Evolutionary conservation across 2,888 invertebrate genomes (phyloP), one percentile per base, ranked within the genome.

Genomic region (Heliconius cydno): DNA sequence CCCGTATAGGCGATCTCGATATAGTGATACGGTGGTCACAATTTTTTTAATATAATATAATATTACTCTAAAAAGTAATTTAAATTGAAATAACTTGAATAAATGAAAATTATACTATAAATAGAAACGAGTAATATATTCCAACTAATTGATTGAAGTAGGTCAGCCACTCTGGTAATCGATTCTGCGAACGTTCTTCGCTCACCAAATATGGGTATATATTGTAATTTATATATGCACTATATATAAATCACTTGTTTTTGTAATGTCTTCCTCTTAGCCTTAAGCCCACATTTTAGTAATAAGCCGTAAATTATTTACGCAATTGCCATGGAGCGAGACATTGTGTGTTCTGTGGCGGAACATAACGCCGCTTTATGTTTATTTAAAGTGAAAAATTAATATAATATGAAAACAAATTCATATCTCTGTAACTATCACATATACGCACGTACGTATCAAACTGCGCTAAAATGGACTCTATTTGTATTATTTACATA

Each of bases 131-230:
- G 15, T 73, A 60, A 73, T 60, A 57, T 72, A 73, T 60, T 38
- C 60, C 60, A 60, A 72, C 30, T 60, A 72, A 73, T 73, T 38
- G 34, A 73, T 73, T 60, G 3, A 73, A 73, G 57, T 73, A 38
- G 73, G 73, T 60, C 73, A 73, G 10, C 73, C 25, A 34, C 34
- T 38, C 34, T 13, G 25, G 73, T 60, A 73, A 73, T 34, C 57
- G 57, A 60, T 73, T 73, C 73, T 73, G 73, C 34, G 73, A 73
- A 73, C 13, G 73, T 73, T 25, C 73, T 57, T 73, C 30, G 60
- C 34, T 57, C 73, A 60, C 73, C 73, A 38, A 73, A 73, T 73
- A 60, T 57, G 52, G 73, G 60, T 22, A 60, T 60, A 60, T 46
- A 70, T 70, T 70, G 70, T 73, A 15, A 73, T 73, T 72, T 73